A percentile compares a stretch with the other conserved stretches of the same genome.
phyloP scores from a whole-genome alignment of 2,113 vertebrate genomes.

The Limanda limanda region DNA sequence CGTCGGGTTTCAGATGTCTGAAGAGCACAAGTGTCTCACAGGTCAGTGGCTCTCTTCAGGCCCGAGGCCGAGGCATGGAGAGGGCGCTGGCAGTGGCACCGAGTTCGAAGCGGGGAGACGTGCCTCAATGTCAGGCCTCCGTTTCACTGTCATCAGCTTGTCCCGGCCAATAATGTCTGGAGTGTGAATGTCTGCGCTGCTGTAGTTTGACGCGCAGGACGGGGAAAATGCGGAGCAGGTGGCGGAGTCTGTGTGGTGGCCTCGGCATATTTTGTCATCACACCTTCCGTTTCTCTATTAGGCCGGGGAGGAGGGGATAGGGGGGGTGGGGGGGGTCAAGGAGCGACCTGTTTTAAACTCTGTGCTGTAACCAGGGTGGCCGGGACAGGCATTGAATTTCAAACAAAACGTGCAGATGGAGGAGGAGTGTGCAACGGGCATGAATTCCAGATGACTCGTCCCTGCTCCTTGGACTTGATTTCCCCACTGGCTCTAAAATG shows the following conservation, averaged over 20 bases:
- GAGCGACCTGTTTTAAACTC: conserved; percentile 68
- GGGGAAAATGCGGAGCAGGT: conserved; percentile 59
- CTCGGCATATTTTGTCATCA: conserved; percentile 59
- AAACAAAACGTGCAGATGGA: conserved; percentile 57
- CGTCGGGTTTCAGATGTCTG: conserved; percentile 68
- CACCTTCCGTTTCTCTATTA: conserved; percentile 73
- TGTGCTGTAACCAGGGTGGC: conserved; percentile 57
- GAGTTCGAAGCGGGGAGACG: not conserved
- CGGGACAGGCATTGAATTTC: conserved; percentile 69
- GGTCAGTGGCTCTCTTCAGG: conserved; percentile 12
- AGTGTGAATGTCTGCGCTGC: conserved; percentile 26
- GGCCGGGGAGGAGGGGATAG: conserved; percentile 12
- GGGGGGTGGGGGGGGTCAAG: not conserved
- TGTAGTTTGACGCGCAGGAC: not conserved
- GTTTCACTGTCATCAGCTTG: conserved; percentile 52
- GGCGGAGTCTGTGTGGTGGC: conserved; percentile 45
- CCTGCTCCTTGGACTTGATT: conserved; percentile 42
- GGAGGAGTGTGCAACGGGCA: conserved; percentile 18
- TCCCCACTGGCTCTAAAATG: conserved; percentile 54
- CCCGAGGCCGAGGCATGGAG: conserved; percentile 6
- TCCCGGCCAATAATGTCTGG: conserved; percentile 42
- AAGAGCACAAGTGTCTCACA: conserved; percentile 30
- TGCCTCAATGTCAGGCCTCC: conserved; percentile 17
- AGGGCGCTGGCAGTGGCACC: conserved; percentile 1
- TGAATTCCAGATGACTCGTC: conserved; percentile 33